A percentile compares a stretch with the other conserved stretches of the same genome.
Conservation (phyloP, 2,113 vertebrate species). For the Podocnemis expansa region DNA sequence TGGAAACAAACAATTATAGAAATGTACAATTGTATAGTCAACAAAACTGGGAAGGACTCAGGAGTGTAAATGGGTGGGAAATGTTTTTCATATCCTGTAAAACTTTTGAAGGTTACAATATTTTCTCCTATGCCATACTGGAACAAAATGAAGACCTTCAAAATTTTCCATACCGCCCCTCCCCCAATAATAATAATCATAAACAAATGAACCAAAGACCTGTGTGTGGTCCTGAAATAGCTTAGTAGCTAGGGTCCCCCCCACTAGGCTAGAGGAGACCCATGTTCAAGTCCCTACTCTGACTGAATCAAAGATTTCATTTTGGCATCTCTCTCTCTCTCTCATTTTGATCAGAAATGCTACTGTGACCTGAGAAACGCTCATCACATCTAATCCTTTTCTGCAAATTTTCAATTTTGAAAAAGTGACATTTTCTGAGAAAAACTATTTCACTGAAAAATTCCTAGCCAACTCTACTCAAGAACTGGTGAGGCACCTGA, state of each 20-base stretch:
- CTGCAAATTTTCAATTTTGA: background rate
- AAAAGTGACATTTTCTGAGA: background rate
- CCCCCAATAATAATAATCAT: background rate
- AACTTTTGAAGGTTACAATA: background rate
- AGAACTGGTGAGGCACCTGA: background rate
- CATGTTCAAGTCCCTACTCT: background rate
- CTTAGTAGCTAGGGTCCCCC: background rate
- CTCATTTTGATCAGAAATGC: background rate
- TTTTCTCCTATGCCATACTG: background rate
- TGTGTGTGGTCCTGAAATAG: background rate
- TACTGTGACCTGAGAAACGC: background rate
- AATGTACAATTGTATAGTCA: background rate
- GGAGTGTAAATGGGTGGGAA: background rate
- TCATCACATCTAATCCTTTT: background rate
- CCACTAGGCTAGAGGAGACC: background rate
- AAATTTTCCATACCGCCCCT: background rate
- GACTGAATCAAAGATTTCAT: background rate
- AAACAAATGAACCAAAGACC: background rate
- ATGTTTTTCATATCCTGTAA: background rate
- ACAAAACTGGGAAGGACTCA: background rate
- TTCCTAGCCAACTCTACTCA: background rate
- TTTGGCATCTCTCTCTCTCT: background rate
- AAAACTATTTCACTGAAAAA: background rate
- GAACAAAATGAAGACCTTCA: background rate
- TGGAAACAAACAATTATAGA: background rate